Percentiles rank a stretch among this genome's conserved stretches.
phyloP scores from a whole-genome alignment of 2,113 vertebrate species.

The Clarias batrachus region DNA sequence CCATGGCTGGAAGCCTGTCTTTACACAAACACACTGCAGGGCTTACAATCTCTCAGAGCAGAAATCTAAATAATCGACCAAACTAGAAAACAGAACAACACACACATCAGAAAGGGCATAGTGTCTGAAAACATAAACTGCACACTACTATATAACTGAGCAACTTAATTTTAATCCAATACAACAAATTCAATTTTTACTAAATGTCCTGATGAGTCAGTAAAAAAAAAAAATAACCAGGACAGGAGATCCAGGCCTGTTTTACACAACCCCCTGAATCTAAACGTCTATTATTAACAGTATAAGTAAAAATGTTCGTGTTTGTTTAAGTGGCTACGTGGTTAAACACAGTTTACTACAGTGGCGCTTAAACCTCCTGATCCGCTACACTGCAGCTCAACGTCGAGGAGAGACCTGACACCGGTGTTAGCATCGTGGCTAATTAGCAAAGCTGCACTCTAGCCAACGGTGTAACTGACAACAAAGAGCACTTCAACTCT shows the following conservation, averaged over 20 bases:
- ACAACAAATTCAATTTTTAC: neutral
- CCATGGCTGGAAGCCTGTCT: slow-evolving; percentile 51
- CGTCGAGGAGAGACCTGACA: neutral
- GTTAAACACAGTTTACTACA: neutral
- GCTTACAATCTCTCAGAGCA: neutral
- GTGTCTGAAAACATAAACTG: neutral
- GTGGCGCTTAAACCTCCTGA: neutral
- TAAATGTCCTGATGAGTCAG: neutral
- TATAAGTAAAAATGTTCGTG: too few relatives aligned
- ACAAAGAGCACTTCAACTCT: neutral
- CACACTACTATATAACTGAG: neutral
- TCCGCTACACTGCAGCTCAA: neutral
- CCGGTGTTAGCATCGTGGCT: neutral
- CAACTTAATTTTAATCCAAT: neutral
- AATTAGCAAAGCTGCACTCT: neutral
- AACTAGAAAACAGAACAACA: neutral
- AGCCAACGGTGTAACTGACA: neutral
- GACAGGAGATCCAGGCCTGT: neutral
- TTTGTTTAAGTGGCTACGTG: neutral
- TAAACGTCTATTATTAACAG: neutral
- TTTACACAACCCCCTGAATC: neutral
- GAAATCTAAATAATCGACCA: neutral
- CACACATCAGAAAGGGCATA: neutral
- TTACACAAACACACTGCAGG: neutral
- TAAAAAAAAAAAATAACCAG: neutral